These are phyloP conservation scores for Parnassius mnemosyne DNA, from an alignment of 2,888 invertebrate species.

Conservation along the genomic window DNA sequence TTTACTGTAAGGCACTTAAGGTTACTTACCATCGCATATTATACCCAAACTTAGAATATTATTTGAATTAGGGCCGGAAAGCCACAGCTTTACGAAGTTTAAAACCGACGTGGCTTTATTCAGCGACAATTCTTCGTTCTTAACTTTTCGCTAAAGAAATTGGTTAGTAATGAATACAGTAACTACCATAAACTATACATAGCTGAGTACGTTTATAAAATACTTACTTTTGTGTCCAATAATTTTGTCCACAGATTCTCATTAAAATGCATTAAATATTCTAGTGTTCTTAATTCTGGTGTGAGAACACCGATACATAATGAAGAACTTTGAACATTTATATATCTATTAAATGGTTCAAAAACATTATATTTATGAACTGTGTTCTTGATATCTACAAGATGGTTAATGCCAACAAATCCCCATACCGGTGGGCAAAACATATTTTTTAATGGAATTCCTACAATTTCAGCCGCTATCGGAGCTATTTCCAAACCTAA, in stretches of 20 bases:
- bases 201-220: not conserved
- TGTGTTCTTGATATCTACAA: slow-evolving; percentile 77
- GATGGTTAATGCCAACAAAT: slow-evolving; percentile 78
- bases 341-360: slow-evolving; percentile 72
- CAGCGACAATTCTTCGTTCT: slow-evolving; percentile 35
- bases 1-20: not conserved
- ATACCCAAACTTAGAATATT: slow-evolving; percentile 77
- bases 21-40: slow-evolving; percentile 67
- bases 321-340: slow-evolving; percentile 71
- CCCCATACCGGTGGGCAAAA: slow-evolving; percentile 84
- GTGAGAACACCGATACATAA: slow-evolving; percentile 72
- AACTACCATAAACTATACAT: too few species aligned
- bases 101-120: slow-evolving; percentile 63
- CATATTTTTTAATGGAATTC: slow-evolving; percentile 70
- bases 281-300: slow-evolving; percentile 76
- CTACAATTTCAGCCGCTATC: slow-evolving; percentile 62
- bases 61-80: slow-evolving; percentile 53
- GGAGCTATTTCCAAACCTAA: slow-evolving; percentile 71
- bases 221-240: slow-evolving; percentile 57
- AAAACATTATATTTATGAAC: slow-evolving; percentile 75
- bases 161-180: not conserved
- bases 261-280: slow-evolving; percentile 70
- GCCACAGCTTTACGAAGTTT: slow-evolving; percentile 76
- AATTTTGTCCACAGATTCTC: slow-evolving; percentile 58
- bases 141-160: slow-evolving; percentile 37